Percentiles rank a stretch among this genome's conserved stretches.
Conservation (phyloP, 2,113 vertebrate genomes). For the Tinamus guttatus region DNA sequence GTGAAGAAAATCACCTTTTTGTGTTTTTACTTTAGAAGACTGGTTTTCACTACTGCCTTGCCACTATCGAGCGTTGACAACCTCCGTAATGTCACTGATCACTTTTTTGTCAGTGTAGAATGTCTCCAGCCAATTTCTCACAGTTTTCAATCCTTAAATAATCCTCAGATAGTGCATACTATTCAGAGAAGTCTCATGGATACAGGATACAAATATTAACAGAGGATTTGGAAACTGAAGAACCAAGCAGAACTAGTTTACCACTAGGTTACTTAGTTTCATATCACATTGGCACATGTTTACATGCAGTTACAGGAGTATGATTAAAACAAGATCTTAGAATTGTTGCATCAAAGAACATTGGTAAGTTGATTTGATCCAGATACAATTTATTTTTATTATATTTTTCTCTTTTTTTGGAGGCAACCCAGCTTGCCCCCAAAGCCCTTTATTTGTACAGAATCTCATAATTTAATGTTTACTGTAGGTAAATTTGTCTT, state of each 20-base stretch:
- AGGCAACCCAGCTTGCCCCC: background rate
- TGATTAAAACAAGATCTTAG: background rate
- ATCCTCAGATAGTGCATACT: background rate
- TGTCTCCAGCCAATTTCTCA: background rate
- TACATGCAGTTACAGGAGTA: background rate
- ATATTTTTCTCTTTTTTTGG: background rate
- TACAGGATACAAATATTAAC: background rate
- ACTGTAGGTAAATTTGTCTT: background rate
- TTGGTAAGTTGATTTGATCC: background rate
- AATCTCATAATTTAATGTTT: background rate
- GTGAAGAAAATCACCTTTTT: rapidly evolving
- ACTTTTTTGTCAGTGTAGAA: background rate
- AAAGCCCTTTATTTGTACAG: background rate
- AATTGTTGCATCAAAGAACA: background rate
- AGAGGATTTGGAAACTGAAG: background rate
- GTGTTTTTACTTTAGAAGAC: background rate
- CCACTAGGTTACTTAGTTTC: background rate
- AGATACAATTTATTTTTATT: background rate
- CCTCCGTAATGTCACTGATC: background rate
- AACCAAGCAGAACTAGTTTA: background rate
- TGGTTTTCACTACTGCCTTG: background rate
- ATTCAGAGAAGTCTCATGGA: background rate
- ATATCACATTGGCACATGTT: background rate
- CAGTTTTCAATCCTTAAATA: background rate
- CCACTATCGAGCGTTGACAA: background rate